Conservation (phyloP, 2,888 invertebrate genomes). For the Cosmorhoe ocellata region DNA sequence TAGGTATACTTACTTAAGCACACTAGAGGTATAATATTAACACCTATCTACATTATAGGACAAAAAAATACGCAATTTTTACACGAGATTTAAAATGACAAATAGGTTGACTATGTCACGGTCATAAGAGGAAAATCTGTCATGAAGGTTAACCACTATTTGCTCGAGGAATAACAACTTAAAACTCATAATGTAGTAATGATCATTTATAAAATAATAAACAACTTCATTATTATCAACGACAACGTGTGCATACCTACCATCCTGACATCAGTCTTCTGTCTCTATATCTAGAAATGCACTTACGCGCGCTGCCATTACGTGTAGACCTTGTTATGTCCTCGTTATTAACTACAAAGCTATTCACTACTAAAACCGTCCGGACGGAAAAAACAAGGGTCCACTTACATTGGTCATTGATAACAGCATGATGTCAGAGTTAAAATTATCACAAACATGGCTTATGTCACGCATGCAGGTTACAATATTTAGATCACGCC, state of each 20-base stretch:
- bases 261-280: constrained; percentile 65
- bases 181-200: too few species aligned
- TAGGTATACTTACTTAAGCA: too few species aligned
- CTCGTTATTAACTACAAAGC: constrained; percentile 42
- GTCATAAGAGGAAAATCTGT: constrained; percentile 3
- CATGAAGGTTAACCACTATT: neutral
- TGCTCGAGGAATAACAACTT: too few species aligned
- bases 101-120: constrained; percentile 19
- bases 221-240: too few species aligned
- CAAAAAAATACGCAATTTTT: too few species aligned
- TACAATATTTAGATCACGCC: constrained; percentile 44
- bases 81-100: neutral
- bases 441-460: constrained; percentile 26
- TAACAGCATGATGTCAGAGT: constrained; percentile 63
- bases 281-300: constrained; percentile 71
- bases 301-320: constrained; percentile 40
- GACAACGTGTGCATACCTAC: too few species aligned
- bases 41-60: too few species aligned
- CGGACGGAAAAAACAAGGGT: constrained; percentile 39
- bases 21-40: too few species aligned
- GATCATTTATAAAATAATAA: too few species aligned
- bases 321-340: constrained; percentile 41
- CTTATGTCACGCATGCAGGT: constrained; percentile 52
- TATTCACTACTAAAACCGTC: constrained; percentile 36
- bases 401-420: constrained; percentile 50